Conservation (phyloP, 1,140 invertebrate genomes). For the Aphaenogaster floridana region DNA sequence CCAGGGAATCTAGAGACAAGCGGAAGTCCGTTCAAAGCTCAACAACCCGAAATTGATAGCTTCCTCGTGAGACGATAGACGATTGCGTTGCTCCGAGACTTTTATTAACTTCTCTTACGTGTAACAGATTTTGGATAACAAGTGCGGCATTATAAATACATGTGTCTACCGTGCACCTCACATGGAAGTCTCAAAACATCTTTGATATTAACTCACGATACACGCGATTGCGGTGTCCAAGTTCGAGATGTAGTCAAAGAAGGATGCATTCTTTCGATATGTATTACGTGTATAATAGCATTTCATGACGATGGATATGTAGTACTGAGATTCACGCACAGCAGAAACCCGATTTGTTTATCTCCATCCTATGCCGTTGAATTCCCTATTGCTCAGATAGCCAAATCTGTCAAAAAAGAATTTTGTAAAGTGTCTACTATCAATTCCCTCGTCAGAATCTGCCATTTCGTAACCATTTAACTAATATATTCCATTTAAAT, state of each 20-base stretch:
- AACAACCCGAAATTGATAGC: not conserved
- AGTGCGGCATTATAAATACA: conserved; percentile 39
- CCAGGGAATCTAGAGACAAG: not conserved
- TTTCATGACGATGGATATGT: not conserved
- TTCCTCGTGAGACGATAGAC: not conserved
- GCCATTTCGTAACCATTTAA: not conserved
- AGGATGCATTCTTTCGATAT: conserved; percentile 4
- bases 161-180: conserved; percentile 29
- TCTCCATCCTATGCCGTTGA: not conserved
- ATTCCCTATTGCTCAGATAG: not conserved
- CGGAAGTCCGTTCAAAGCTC: not conserved
- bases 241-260: not conserved
- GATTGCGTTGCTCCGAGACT: conserved; percentile 22
- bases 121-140: conserved; percentile 21
- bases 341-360: conserved; percentile 22
- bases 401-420: not conserved
- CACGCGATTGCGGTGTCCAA: not conserved
- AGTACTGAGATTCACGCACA: conserved; percentile 33
- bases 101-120: conserved; percentile 45
- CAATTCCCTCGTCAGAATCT: not conserved
- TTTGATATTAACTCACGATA: conserved; percentile 43
- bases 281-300: conserved; percentile 31
- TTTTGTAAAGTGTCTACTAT: not conserved
- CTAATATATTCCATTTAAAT: not conserved
- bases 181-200: conserved; percentile 11